Conservation (phyloP, 2,888 invertebrate genomes). For the Spodoptera exigua region DNA sequence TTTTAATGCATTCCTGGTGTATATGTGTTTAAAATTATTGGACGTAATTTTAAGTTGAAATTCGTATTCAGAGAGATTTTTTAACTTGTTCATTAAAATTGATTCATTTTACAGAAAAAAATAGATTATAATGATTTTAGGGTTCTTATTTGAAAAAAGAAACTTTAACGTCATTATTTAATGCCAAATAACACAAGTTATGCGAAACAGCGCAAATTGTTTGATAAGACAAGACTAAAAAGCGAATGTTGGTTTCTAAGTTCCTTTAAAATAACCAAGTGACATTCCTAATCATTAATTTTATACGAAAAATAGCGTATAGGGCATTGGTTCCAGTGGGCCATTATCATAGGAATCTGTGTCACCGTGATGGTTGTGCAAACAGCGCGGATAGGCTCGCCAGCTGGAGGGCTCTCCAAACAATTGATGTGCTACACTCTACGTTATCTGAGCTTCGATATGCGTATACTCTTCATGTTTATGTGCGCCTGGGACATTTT, state of each 20-base stretch:
- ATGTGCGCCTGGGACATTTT: conserved; percentile 44
- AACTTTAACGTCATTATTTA: too few relatives aligned
- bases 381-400: conserved; percentile 32
- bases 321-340: conserved; percentile 11
- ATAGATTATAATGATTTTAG: too few relatives aligned
- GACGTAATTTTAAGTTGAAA: not conserved
- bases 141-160: too few relatives aligned
- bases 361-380: conserved; percentile 51
- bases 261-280: not conserved
- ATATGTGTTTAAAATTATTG: not conserved
- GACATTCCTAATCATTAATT: not conserved
- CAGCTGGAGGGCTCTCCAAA: conserved; percentile 55
- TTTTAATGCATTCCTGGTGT: conserved; percentile 5
- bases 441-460: conserved; percentile 53
- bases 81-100: not conserved
- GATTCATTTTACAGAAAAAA: too few relatives aligned
- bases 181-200: not conserved
- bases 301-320: conserved; percentile 13
- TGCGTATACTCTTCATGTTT: conserved; percentile 24
- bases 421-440: conserved; percentile 54
- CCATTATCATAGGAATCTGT: conserved; percentile 46
- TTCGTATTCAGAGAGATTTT: conserved; percentile 9
- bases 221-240: too few relatives aligned
- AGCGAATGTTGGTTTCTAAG: too few relatives aligned
- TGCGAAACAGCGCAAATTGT: too few relatives aligned